phyloP scores from a whole-genome alignment of 1,140 invertebrate genomes.

The Cotesia chilonis region DNA sequence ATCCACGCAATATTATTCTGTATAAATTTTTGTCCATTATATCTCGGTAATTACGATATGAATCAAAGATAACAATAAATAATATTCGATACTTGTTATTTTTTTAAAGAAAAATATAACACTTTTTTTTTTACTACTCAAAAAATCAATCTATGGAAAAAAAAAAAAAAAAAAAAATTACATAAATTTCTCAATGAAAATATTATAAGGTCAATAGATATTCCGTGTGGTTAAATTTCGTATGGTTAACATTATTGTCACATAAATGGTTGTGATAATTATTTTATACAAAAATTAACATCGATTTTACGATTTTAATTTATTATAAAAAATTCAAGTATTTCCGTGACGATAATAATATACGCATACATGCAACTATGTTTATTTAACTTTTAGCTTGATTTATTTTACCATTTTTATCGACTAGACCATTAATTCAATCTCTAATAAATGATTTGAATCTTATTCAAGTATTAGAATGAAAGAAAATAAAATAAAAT shows the following conservation, averaged over 20 bases:
- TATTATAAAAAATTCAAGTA: conserved; percentile 19
- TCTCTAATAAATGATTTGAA: too few relatives aligned
- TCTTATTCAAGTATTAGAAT: neutral
- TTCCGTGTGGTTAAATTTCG: neutral
- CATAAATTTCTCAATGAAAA: neutral
- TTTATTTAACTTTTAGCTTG: too few relatives aligned
- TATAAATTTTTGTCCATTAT: too few relatives aligned
- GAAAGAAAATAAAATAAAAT: neutral
- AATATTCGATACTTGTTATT: too few relatives aligned
- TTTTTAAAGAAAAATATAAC: too few relatives aligned
- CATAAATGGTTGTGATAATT: conserved; percentile 28
- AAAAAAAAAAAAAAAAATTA: neutral
- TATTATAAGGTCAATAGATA: conserved; percentile 23
- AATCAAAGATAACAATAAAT: too few relatives aligned
- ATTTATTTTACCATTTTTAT: too few relatives aligned
- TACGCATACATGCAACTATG: neutral
- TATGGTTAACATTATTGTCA: conserved; percentile 33
- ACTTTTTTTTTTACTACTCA: too few relatives aligned
- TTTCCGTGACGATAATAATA: neutral
- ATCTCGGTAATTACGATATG: too few relatives aligned
- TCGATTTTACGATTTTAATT: conserved; percentile 29
- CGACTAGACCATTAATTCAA: conserved; percentile 4
- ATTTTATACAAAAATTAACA: conserved; percentile 30
- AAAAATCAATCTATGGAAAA: too few relatives aligned
- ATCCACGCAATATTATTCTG: neutral